These are phyloP conservation scores for Macropus fuliginosus DNA, from an alignment of 2,797 vertebrate genomes.

Conservation along the genomic window DNA sequence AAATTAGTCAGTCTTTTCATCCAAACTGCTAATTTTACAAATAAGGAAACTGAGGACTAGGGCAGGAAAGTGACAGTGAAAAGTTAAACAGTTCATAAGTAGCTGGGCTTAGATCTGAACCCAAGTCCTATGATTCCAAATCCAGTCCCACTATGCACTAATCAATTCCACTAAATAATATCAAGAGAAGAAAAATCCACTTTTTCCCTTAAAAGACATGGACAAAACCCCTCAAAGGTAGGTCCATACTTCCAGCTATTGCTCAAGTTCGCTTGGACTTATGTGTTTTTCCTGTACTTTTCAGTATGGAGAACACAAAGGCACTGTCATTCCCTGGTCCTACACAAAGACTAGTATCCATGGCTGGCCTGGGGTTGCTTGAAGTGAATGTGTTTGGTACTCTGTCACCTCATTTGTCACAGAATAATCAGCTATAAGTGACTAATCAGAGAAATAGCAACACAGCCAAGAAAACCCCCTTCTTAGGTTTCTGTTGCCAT, in stretches of 20 bases:
- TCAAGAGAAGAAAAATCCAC: not conserved
- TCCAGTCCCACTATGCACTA: too few relatives aligned
- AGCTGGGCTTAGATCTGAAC: not conserved
- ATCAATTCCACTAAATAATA: not conserved
- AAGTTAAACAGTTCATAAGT: not conserved
- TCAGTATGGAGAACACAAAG: not conserved
- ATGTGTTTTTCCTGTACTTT: not conserved
- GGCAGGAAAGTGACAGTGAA: not conserved
- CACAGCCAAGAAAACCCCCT: conserved; percentile 36
- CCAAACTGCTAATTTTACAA: not conserved
- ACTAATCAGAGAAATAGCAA: conserved; percentile 69
- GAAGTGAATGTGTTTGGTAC: conserved; percentile 52
- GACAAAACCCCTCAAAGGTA: not conserved
- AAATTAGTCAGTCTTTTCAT: not conserved
- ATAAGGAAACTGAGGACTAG: not conserved
- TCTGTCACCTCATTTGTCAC: conserved; percentile 56
- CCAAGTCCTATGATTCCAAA: not conserved
- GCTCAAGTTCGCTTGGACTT: fast-evolving
- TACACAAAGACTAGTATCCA: not conserved
- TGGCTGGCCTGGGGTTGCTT: conserved; percentile 31
- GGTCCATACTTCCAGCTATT: not conserved
- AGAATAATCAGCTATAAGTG: conserved; percentile 65
- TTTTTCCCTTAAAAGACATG: not conserved
- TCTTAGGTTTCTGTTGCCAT: conserved; percentile 35
- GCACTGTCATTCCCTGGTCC: not conserved